Base-by-base conservation (phyloP, 2,113 vertebrate genomes). In the Chitala chitala region DNA sequence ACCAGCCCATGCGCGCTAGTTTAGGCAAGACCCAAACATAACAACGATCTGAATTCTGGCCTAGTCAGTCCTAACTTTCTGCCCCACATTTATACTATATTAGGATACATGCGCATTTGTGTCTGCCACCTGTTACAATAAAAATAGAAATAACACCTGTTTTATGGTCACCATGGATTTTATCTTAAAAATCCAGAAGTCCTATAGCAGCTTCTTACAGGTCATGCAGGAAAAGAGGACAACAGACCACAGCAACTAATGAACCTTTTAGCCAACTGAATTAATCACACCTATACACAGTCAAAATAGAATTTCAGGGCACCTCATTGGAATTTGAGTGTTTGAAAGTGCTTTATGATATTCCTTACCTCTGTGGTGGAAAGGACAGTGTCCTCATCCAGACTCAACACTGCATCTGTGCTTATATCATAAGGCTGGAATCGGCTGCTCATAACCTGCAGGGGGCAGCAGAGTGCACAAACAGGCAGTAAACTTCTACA, bases 351-450 rank as follows among this genome's bases (percentile, higher is more conserved):
- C 3, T 3, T 26, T 42, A n/a, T 26, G 15, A 3, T 31, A 42
- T 5, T n/a, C 56, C 85, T 88, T 80, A 98, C 97, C 95, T 99
- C 97, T 0, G 95, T 98, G 70, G 97, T 98, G 10, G 97, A 98
- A 75, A 99, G 94, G 85, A 99, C 97, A 0, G 96, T 98, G 89
- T 99, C 97, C 85, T 99, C 97, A 6, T 99, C 97, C 38, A 99
- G 94, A 86, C 96, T 96, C 74, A 99, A 90, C 33, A 99, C 93
- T 5, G 95, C 95, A 0, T 98, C 96, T 0, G 97, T 98, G 80
- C 90, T 76, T 79, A 99, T 98, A 83, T 96, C 92, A 0, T 98
- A 98, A 75, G 96, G 95, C 69, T 97, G 90, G 79, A 99, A 99
- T 61, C 97, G 94, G 77, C 95, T 98, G 92, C 95, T 95, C 92